Evolutionary conservation across 2,888 invertebrate species (phyloP), one percentile per base, ranked within the genome.

Genomic region (Macrostomum cliftonense): DNA sequence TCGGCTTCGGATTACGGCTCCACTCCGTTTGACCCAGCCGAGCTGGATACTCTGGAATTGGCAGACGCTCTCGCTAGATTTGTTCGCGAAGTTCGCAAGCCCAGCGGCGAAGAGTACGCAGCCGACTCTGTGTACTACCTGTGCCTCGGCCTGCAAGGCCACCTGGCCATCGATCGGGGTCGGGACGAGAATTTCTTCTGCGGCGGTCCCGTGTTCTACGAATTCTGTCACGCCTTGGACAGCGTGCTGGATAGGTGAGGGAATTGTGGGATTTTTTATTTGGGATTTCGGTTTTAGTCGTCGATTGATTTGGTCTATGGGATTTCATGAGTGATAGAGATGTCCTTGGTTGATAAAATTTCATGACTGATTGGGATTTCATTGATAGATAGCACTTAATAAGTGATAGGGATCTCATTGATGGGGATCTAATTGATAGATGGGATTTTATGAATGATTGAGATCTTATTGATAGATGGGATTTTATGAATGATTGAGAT

Each of bases 101-200:
- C 88, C 0, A 86, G 84, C 64, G 86, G 87, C 46, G 80, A 82
- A 45, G 83, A 85, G 67, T 91, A 89, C 70, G 85, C 86, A 2
- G 84, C 89, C 0, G 89, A 91, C 67, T 87, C 87, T 57, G 85
- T 91, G 63, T 88, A 84, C 72, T 91, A 91, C 71, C 77, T 91
- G 61, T 86, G 87, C 67, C 75, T 91, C 73, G 88, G 87, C 82
- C 67, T 72, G 74, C 62, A 44, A 38, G 20, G 19, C 14, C 21
- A 19, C 44, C 21, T 20, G 14, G 14, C 21, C 9, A 43, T 20
- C 20, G 44, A 43, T 11, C 2, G 40, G 16, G 40, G 40, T 9
- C 2, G 40, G 9, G 40, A 17, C 9, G 19, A 17, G 16, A 40
- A 40, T 9, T 17, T 40, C 16, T 40, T 40, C 19, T 40, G 16